Base-by-base conservation (phyloP, 1,140 invertebrate species). In the Lepidurus arcticus region DNA sequence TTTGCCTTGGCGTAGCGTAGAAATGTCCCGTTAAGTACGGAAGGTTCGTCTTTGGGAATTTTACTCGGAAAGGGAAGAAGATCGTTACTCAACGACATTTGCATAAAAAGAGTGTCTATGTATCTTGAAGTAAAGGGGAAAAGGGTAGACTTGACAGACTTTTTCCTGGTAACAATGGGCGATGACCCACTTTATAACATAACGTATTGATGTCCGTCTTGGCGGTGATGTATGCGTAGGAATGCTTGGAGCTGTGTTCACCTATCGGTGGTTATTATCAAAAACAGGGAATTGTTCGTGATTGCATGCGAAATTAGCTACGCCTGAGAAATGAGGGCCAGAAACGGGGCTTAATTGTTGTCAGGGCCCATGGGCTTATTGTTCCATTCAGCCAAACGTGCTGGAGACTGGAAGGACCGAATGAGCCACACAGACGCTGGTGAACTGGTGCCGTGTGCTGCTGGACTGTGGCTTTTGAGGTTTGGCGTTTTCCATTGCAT, bases 141-240 rank as follows among this genome's bases (percentile, higher is more conserved):
- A 65, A 65, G 53, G 7, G 16, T 13, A n/a, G 53, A 65, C 16
- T 65, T 16, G 53, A 11, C 53, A 21, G 13, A 65, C 53, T 65
- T 65, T 65, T 65, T 65, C 53, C 53, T 65, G 16, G n/a, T 65
- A 65, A 21, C n/a, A 65, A 65, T 65, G 21, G 53, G 53, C 21
- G 34, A 34, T 34, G 13, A 65, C 53, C 53, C 13, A 65, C 21
- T 65, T 34, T 34, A 4, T 34, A 34, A 34, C 34, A 3, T 34
- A 34, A 4, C 34, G 34, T 65, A 65, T 21, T 65, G 7, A 13
- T 7, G 21, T n/a, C 21, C 16, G 21, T 65, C 21, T 21, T 65
- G n/a, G 8, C 13, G 5, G n/a, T 65, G 53, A 65, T 65, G 16
- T 65, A 65, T 65, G 53, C 8, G 34, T 34, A 65, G 53, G 16